These are phyloP conservation scores for Acanthosoma haemorrhoidale DNA, from an alignment of 2,888 invertebrate genomes.

Conservation along the genomic window DNA sequence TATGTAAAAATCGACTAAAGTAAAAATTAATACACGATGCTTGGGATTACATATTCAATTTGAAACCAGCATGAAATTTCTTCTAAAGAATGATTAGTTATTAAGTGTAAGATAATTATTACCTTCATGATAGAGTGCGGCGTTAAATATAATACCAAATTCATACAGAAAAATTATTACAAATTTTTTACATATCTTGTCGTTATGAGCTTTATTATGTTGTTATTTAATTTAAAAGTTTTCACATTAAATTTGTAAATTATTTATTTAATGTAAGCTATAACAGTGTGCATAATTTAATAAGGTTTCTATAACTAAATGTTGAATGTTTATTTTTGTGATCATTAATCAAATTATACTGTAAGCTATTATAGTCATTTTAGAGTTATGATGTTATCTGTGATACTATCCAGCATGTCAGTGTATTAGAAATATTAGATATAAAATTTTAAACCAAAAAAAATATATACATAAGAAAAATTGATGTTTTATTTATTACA, in stretches of 20 bases:
- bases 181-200: conserved; percentile 8
- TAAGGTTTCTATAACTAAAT: conserved; percentile 16
- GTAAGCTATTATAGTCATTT: not conserved
- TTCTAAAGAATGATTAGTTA: not conserved
- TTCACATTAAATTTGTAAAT: not conserved
- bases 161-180: not conserved
- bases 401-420: conserved; percentile 24
- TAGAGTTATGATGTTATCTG: conserved; percentile 17
- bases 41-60: not conserved
- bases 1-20: not conserved
- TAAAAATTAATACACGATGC: not conserved
- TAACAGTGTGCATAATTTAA: not conserved
- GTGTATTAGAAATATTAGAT: not conserved
- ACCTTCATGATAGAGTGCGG: not conserved
- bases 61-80: not conserved
- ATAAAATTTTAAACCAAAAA: not conserved
- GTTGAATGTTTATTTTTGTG: conserved; percentile 28
- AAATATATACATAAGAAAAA: too few species aligned
- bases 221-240: not conserved
- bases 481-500: too few species aligned
- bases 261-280: conserved; percentile 7
- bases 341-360: conserved; percentile 19
- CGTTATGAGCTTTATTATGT: conserved; percentile 11
- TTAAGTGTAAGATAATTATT: not conserved
- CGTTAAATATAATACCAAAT: not conserved